These are phyloP conservation scores for Frankliniella intonsa DNA, from an alignment of 2,888 invertebrate species.

Conservation along the genomic window DNA sequence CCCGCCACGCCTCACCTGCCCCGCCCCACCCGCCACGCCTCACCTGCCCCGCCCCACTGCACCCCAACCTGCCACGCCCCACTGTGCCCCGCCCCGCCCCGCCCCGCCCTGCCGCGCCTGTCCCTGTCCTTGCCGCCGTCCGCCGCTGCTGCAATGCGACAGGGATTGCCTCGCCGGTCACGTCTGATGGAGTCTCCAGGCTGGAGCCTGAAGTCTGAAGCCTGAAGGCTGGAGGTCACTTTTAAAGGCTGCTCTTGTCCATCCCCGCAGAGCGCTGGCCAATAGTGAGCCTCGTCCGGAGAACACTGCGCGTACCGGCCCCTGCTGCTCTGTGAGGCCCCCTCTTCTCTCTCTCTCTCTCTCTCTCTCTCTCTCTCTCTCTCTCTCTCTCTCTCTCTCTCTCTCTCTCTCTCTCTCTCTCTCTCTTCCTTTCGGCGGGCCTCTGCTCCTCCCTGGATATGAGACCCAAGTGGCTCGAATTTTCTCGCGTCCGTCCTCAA, in stretches of 20 bases:
- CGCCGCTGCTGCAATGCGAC: slow-evolving; percentile 18
- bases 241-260: background rate
- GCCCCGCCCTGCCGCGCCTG: background rate
- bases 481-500: slow-evolving; percentile 2
- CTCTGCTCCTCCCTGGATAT: background rate
- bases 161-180: slow-evolving; percentile 19
- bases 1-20: no score
- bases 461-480: background rate
- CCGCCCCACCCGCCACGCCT: background rate
- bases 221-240: background rate
- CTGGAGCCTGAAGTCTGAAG: background rate
- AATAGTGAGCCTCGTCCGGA: no score
- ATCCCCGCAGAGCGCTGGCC: no score
- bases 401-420: no score
- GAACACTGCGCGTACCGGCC: no score
- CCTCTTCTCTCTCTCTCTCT: no score
- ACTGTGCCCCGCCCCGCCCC: background rate
- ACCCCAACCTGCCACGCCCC: background rate
- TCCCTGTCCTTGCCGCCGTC: background rate
- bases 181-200: background rate
- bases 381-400: no score
- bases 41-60: background rate
- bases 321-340: no score
- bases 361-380: no score
- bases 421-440: no score